These are phyloP conservation scores for Bombyx mandarina DNA, from an alignment of 1,140 invertebrate genomes.

Conservation along the genomic window DNA sequence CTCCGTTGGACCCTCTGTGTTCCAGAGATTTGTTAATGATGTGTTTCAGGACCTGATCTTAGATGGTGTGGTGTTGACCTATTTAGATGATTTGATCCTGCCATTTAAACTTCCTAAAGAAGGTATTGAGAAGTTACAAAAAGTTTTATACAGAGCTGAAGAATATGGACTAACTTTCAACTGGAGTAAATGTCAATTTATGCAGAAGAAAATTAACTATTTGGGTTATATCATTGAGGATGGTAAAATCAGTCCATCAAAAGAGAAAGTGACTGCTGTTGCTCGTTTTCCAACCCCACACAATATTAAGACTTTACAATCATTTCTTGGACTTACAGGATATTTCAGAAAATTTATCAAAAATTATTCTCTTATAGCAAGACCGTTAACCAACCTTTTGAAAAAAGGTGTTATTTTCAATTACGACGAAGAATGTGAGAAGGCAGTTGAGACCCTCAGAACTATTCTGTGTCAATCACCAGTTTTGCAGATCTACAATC, in stretches of 20 bases:
- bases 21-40: constrained; percentile 36
- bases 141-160: constrained; percentile 19
- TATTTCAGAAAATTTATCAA: constrained; percentile 36
- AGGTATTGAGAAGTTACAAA: constrained; percentile 16
- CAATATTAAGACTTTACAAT: constrained; percentile 15
- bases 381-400: constrained; percentile 24
- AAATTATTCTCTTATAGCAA: constrained; percentile 26
- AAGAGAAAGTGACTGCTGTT: no score
- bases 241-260: no score
- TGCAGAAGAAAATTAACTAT: no score
- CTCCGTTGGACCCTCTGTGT: constrained; percentile 29
- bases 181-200: constrained; percentile 1
- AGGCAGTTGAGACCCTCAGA: background rate
- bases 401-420: constrained; percentile 23
- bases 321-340: constrained; percentile 17
- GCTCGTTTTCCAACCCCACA: constrained; percentile 19
- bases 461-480: no score
- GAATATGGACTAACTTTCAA: constrained; percentile 20
- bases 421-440: constrained; percentile 9
- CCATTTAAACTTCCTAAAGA: constrained; percentile 16
- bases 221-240: no score
- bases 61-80: constrained; percentile 12
- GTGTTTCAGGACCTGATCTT: constrained; percentile 15
- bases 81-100: constrained; percentile 22
- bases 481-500: no score